phyloP scores from a whole-genome alignment of 2,888 invertebrate species.

The Epistrophe eligans region DNA sequence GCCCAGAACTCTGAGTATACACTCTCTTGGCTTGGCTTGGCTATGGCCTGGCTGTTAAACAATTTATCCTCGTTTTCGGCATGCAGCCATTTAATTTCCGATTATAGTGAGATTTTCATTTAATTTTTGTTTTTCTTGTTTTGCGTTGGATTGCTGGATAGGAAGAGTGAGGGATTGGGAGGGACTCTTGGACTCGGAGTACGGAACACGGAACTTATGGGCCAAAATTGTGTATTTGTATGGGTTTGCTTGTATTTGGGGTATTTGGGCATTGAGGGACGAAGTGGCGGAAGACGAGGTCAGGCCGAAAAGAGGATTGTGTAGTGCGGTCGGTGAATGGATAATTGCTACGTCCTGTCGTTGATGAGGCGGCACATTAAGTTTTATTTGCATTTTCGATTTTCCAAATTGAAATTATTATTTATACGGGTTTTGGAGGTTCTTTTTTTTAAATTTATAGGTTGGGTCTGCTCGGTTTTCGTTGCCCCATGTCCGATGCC shows the following conservation, averaged over 20 bases:
- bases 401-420: constrained; percentile 76
- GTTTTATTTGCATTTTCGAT: constrained; percentile 76
- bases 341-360: constrained; percentile 76
- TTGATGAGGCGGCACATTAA: constrained; percentile 76
- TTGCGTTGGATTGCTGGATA: not conserved
- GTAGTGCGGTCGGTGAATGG: constrained; percentile 73
- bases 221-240: constrained; percentile 8
- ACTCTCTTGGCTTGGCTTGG: constrained; percentile 54
- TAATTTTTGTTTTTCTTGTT: constrained; percentile 64
- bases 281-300: constrained; percentile 28
- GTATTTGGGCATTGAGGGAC: not conserved
- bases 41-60: constrained; percentile 55
- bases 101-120: constrained; percentile 76
- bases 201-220: not conserved
- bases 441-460: constrained; percentile 47
- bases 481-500: constrained; percentile 11
- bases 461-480: constrained; percentile 13
- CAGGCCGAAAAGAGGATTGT: constrained; percentile 46
- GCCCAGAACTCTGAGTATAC: constrained; percentile 45
- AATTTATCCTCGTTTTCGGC: constrained; percentile 76
- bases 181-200: not conserved
- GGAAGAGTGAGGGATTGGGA: no score
- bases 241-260: constrained; percentile 23
- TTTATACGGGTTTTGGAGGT: constrained; percentile 70
- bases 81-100: constrained; percentile 76